Evolutionary conservation across 2,888 invertebrate species (phyloP).

Genomic region (Branchellion lobata): DNA sequence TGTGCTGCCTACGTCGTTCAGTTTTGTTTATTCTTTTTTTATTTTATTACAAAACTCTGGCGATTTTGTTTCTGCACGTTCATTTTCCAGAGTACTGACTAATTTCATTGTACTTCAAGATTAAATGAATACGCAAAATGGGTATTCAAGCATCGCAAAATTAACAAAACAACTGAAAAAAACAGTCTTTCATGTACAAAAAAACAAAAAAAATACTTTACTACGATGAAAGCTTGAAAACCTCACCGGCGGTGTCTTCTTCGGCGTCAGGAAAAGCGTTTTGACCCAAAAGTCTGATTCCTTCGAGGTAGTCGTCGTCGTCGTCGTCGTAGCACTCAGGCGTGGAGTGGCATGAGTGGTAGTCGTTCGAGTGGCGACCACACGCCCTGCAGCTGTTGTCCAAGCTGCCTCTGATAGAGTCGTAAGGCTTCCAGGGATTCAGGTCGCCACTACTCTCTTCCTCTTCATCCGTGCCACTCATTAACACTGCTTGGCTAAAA

Average conservation of each 20-base stretch:
- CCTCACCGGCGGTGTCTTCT: background rate
- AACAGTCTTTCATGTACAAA: too few relatives aligned
- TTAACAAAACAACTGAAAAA: too few relatives aligned
- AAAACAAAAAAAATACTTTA: background rate
- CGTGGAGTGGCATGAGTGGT: constrained; percentile 9
- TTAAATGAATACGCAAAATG: too few relatives aligned
- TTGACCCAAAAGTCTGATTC: background rate
- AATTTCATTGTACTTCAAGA: too few relatives aligned
- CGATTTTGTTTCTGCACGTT: too few relatives aligned
- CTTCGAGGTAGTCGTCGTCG: constrained; percentile 4
- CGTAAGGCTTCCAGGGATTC: constrained; percentile 8
- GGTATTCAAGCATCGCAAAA: too few relatives aligned
- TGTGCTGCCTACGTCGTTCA: too few relatives aligned
- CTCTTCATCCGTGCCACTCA: background rate
- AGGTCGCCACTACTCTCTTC: background rate
- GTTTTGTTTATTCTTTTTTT: too few relatives aligned
- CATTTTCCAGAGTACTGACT: too few relatives aligned
- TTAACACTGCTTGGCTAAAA: background rate
- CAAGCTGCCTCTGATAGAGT: background rate
- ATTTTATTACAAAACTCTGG: too few relatives aligned
- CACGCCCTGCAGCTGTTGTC: background rate
- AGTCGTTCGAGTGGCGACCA: background rate
- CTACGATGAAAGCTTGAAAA: background rate
- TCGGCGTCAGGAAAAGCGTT: background rate
- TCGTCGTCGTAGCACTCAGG: constrained; percentile 25